Base-by-base conservation (phyloP, 2,113 vertebrate genomes). In the Bubo blakistoni region DNA sequence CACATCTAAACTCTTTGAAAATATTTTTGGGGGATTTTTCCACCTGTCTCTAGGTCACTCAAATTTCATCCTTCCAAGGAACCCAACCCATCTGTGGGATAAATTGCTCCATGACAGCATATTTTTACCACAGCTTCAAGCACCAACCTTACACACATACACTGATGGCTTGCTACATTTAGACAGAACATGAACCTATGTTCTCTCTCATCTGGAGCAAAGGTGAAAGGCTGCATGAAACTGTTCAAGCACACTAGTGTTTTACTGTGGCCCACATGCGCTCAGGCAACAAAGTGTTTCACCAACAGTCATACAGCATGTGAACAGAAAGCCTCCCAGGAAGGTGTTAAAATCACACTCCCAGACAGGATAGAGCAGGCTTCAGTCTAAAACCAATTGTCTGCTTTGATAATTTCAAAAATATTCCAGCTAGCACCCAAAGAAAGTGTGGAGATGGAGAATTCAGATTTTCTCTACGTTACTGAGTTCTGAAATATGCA, bases 291-390 rank as follows among this genome's bases (percentile, higher is more conserved):
- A 44, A 55, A 66, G 11, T 25, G 11, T 86, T 91, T 81, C 47
- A 81, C 14, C 18, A 29, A 57, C 3, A 63, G 30, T 25, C 34
- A 76, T 32, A 40, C 0, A 14, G 65, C 51, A 54, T 0, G 2
- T 26, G 15, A 82, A 77, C n/a, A 72, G 72, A 78, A 90, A 73
- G 61, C 58, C 40, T 78, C 54, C 17, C 46, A 42, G 51, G 8
- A 58, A 36, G 18, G 17, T 49, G 18, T 58, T 73, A 57, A 55
- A 91, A 42, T 36, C 26, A 9, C 27, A 42, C 26, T 46, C 36
- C 67, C 2, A 10, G 36, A 40, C 9, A 79, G 25, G 27, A 40
- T 59, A 69, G 5, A 6, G 44, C 25, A 85, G 11, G 15, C 13
- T 81, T 90, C n/a, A 62, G 17, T 30, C 38, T 79, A 42, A 72